Base-by-base conservation (phyloP, 1,140 invertebrate species). In the Pseudobourletiella spinata region DNA sequence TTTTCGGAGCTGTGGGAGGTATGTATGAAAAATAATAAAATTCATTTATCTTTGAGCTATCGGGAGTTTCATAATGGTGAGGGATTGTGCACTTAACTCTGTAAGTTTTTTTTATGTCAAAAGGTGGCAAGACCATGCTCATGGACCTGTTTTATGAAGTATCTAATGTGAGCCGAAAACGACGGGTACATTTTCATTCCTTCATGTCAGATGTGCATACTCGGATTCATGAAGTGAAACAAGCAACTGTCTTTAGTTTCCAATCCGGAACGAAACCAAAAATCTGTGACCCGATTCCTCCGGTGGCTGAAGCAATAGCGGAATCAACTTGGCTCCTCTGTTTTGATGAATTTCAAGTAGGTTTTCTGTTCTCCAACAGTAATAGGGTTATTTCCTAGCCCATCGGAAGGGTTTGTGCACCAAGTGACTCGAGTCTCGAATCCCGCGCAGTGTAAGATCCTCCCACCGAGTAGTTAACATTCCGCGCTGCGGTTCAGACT, bases 341-440 rank as follows among this genome's bases (percentile, higher is more conserved):
- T 79, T 97, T 99, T 77, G 95, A 98, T 81, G 95, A 99, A 80
- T 99, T 99, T 81, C 96, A 99, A 82, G 95, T 91, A 20, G 6
- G 11, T 48, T 54, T 54, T 28, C 20, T 51, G 29, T 56, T 64
- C 51, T 50, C 4, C 42, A 29, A 67, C n/a, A n/a, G n/a, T n/a
- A n/a, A n/a, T n/a, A n/a, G n/a, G n/a, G n/a, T n/a, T n/a, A n/a
- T n/a, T n/a, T n/a, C n/a, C n/a, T n/a, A n/a, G n/a, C n/a, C n/a
- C n/a, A n/a, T n/a, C n/a, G n/a, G n/a, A n/a, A n/a, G n/a, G n/a
- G n/a, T n/a, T n/a, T n/a, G n/a, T n/a, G n/a, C n/a, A n/a, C n/a
- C n/a, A n/a, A n/a, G n/a, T n/a, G n/a, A n/a, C n/a, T n/a, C n/a
- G n/a, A n/a, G n/a, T n/a, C n/a, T n/a, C n/a, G n/a, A n/a, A n/a